Evolutionary conservation across 2,113 vertebrate genomes (phyloP).

Genomic region (Gymnorhina tibicen): DNA sequence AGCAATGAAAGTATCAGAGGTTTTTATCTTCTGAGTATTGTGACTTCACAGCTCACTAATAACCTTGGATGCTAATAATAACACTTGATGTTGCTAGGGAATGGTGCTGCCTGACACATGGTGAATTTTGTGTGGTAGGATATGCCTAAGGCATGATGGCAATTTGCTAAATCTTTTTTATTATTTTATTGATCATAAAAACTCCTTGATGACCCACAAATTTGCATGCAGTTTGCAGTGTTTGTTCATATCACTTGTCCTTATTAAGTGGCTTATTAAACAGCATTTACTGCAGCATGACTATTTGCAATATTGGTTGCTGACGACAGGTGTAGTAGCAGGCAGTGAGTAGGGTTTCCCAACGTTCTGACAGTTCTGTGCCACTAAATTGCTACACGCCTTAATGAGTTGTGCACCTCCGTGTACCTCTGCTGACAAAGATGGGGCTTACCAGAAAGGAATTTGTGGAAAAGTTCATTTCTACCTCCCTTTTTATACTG

Average conservation of each 20-base stretch:
- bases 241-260: neutral
- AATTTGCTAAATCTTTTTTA: neutral
- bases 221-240: neutral
- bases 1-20: slow-evolving; percentile 2
- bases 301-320: neutral
- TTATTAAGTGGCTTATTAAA: neutral
- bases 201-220: neutral
- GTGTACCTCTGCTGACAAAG: neutral
- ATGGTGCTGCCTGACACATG: neutral
- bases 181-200: neutral
- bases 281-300: neutral
- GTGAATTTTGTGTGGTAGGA: neutral
- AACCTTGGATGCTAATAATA: slow-evolving; percentile 25
- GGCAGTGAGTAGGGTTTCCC: neutral
- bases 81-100: slow-evolving; percentile 34
- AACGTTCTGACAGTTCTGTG: neutral
- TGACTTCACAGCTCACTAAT: neutral
- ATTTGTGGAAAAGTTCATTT: neutral
- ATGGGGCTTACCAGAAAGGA: neutral
- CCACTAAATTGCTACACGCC: neutral
- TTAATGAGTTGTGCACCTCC: neutral
- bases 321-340: neutral
- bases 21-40: neutral
- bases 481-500: neutral
- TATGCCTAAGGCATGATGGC: neutral